Base-by-base conservation (phyloP, 2,113 vertebrate species). In the Eurypyga helias region DNA sequence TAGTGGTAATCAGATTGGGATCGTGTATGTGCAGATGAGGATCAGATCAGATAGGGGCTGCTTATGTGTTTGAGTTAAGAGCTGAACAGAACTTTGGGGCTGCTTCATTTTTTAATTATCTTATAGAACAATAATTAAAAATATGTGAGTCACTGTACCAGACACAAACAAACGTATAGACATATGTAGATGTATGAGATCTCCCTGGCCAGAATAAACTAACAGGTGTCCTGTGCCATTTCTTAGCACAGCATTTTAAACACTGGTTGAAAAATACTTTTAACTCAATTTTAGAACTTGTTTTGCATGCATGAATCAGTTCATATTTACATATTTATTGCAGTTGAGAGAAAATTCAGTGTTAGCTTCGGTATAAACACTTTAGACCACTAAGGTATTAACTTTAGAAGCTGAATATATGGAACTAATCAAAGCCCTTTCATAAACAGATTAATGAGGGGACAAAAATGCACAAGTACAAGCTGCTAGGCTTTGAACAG, bases 361-460 rank as follows among this genome's bases (percentile, higher is more conserved):
- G 48, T 83, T 91, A 72, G 57, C 65, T 92, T 95, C 7, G 46
- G 69, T 76, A 78, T 54, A 82, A 92, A 93, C 54, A 87, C 49
- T 79, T 79, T 36, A 92, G 73, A 84, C 73, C 2, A 3, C 66
- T 83, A 79, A 52, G 72, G 69, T 89, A 96, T 95, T 96, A 79
- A 82, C 94, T 95, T 95, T 26, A 67, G 69, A 97, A 84, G 72
- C 49, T 79, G 66, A 89, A 89, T 95, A 82, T 76, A 87, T 87
- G 83, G 72, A 96, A 95, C 45, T 87, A 92, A 94, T 91, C 93
- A 96, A 95, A 91, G 12, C 12, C 23, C 46, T 94, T 96, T 95
- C 93, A 94, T 87, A 87, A 97, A 91, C 58, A 96, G 81, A 96
- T 96, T 95, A 95, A 95, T 91, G 70, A 96, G 66, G 70, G 91